Evolutionary conservation across 1,140 invertebrate genomes (phyloP), one percentile per base, ranked within the genome.

Genomic region (Drosophila navojoa): DNA sequence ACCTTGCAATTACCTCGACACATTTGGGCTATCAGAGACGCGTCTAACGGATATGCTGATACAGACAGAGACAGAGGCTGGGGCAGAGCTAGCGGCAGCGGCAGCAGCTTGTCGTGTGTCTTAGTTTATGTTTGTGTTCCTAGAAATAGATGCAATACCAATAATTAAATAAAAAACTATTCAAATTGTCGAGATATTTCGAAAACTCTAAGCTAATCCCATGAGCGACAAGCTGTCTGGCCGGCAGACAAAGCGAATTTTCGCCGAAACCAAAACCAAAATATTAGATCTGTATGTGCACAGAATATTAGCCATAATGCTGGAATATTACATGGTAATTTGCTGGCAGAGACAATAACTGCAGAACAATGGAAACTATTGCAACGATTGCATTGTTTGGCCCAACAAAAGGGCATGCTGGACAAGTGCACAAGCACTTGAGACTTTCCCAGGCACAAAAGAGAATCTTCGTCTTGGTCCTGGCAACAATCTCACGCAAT

Each of bases 271-370:
- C 35, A 38, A 72, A 87, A 77, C 44, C 68, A 69, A 80, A 77
- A 64, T 73, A 44, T 35, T 61, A 62, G 27, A 22, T 22, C 2
- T 29, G 4, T 29, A 29, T 22, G 29, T 44, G 10, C 10, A n/a
- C 5, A 38, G 10, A 25, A 53, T 71, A 62, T 82, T 73, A 55
- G 45, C 47, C 68, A 78, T 87, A 87, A 87, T 79, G 45, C 79
- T 50, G 16, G 57, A 74, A 71, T 82, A 87, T 87, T 87, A 87
- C 82, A 87, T 87, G 84, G 79, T 76, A 74, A 89, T 87, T 87
- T 10, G 19, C 58, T 64, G 22, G 11, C 44, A 47, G 9, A 25
- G 35, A 38, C n/a, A 55, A 64, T 38, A 16, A 13, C 25, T 3
- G 13, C n/a, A 57, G 10, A 40, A 71, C 66, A 86, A 86, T 55